Conservation (phyloP, 2,797 vertebrate species). For the Peromyscus eremicus region DNA sequence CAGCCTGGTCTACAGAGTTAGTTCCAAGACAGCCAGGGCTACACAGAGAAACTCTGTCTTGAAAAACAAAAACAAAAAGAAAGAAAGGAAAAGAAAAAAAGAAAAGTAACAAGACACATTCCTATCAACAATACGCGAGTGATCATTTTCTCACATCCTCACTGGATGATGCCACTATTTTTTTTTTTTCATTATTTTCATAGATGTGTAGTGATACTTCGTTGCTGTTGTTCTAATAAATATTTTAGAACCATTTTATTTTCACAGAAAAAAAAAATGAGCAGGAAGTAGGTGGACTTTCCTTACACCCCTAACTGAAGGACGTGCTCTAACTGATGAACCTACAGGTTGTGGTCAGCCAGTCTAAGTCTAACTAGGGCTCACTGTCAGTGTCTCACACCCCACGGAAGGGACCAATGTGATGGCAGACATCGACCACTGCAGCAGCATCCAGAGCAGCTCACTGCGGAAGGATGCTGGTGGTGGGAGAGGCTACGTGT, state of each 20-base stretch:
- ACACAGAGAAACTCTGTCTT: no score
- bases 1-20: no score
- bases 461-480: background rate
- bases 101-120: background rate
- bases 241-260: background rate
- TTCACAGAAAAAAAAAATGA: constrained; percentile 7
- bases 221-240: background rate
- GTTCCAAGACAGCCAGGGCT: no score
- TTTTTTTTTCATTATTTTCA: constrained; percentile 36
- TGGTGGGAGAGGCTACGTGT: no score
- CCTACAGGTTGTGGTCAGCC: background rate
- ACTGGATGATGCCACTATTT: background rate
- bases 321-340: background rate
- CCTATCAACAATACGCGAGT: background rate
- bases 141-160: background rate
- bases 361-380: background rate
- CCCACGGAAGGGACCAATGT: background rate
- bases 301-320: background rate
- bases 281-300: background rate
- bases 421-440: background rate
- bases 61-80: no score
- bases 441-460: background rate
- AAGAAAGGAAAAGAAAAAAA: no score
- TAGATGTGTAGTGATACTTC: background rate
- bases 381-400: background rate